These are phyloP conservation scores for Lithobates sylvaticus DNA, from an alignment of 2,797 vertebrate genomes.

Conservation along the genomic window DNA sequence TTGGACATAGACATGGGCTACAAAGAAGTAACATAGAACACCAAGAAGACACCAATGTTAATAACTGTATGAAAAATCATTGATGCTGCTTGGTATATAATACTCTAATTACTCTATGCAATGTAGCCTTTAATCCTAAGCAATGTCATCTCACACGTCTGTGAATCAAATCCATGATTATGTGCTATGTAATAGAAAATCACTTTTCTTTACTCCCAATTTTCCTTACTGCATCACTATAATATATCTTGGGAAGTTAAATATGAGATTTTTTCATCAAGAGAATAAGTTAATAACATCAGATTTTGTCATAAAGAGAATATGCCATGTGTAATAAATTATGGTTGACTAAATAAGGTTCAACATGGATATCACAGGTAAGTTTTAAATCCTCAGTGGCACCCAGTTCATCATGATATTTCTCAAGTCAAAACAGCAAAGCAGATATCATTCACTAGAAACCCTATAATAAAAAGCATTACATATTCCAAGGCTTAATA, in stretches of 20 bases:
- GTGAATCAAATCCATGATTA: neutral
- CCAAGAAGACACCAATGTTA: neutral
- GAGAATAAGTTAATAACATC: neutral
- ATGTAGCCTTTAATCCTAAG: neutral
- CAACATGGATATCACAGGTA: slow-evolving; percentile 15
- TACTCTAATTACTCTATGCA: neutral
- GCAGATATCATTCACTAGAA: neutral
- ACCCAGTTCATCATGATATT: neutral
- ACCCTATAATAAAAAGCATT: neutral
- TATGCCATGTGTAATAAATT: slow-evolving; percentile 17
- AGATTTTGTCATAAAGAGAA: too few species aligned
- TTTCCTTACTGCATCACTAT: neutral
- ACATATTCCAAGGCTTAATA: neutral
- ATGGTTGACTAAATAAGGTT: neutral
- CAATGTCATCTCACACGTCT: neutral
- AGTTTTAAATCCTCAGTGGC: neutral
- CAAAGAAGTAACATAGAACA: neutral
- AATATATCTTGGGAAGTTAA: neutral
- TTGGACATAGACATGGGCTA: neutral
- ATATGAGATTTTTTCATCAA: slow-evolving; percentile 23
- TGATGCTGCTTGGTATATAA: neutral
- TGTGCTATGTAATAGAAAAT: neutral
- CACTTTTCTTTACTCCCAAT: slow-evolving; percentile 1
- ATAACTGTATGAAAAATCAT: neutral
- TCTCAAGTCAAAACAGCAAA: neutral